These are phyloP conservation scores for Halocynthia aurantium DNA, from an alignment of 23 tunicate genomes.

Conservation along the genomic window DNA sequence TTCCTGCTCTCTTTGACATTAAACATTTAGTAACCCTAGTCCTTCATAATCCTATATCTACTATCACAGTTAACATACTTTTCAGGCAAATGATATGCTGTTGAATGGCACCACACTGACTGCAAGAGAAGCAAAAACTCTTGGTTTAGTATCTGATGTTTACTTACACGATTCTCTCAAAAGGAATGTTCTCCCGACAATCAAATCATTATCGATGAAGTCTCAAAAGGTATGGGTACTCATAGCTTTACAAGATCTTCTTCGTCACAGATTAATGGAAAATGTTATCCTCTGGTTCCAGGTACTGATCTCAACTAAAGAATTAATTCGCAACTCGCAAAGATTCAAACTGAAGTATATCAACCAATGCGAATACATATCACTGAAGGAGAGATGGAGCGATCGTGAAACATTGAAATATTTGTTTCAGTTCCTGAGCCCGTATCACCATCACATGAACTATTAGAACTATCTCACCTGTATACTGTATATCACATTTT, in stretches of 20 bases:
- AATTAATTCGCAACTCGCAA: constrained; percentile 34
- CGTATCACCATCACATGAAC: too few species aligned
- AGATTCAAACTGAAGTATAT: constrained; percentile 37
- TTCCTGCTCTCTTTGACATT: background rate
- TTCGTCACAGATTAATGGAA: background rate
- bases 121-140: constrained; percentile 52
- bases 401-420: constrained; percentile 25
- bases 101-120: constrained; percentile 46
- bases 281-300: background rate
- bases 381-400: constrained; percentile 53
- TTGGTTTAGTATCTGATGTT: constrained; percentile 72
- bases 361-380: constrained; percentile 59
- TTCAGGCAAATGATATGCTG: constrained; percentile 72
- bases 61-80: background rate
- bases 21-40: background rate
- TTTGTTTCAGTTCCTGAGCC: too few species aligned
- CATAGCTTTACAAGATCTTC: background rate
- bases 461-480: too few species aligned
- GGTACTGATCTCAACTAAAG: constrained; percentile 52
- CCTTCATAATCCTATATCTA: background rate
- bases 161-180: constrained; percentile 53
- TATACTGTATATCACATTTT: too few species aligned
- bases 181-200: constrained; percentile 37
- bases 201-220: constrained; percentile 25
- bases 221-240: constrained; percentile 36